Base-by-base conservation (phyloP, 2,888 invertebrate genomes). In the Aphidius colemani region DNA sequence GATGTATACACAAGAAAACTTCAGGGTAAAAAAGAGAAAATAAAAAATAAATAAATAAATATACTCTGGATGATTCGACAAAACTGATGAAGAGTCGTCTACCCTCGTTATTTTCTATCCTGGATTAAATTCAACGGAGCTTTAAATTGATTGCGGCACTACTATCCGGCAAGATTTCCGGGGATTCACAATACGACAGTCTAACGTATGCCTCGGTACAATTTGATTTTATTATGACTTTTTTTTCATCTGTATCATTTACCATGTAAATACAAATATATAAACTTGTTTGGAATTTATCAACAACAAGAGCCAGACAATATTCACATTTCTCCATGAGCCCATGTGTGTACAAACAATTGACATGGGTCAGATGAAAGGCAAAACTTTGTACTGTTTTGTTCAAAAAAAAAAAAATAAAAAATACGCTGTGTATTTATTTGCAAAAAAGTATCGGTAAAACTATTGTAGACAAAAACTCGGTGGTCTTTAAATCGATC, bases 71-170 rank as follows among this genome's bases (percentile, higher is more conserved):
- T 56, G 51, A 61, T 49, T 49, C 46, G 53, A 57, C 41, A 46
- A 46, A 46, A 46, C 11, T 46, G 9, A 46, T n/a, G 44, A 43
- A 50, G 63, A 53, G 58, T 64, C 56, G 44, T 64, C 56, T 58
- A 64, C 55, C 60, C 53, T 55, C 60, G 49, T 64, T 64, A 64
- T 60, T 64, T 64, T 30, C 30, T 51, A 64, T 64, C 43, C 55
- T 11, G 50, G 55, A 64, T 64, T 64, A 64, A 64, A 60, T 59
- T 50, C 64, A 64, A 56, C 55, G 51, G 57, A 60, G 60, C 60
- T 56, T 60, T 50, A 64, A 64, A 64, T 64, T 60, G 64, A 64
- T 64, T 59, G 64, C 60, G 50, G 53, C 60, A 60, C 64, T 18
- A 56, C 59, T 64, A 60, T 53, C 55, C 59, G 39, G 39, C 13